Conservation (phyloP, 2,797 vertebrate genomes). For the Masticophis lateralis region DNA sequence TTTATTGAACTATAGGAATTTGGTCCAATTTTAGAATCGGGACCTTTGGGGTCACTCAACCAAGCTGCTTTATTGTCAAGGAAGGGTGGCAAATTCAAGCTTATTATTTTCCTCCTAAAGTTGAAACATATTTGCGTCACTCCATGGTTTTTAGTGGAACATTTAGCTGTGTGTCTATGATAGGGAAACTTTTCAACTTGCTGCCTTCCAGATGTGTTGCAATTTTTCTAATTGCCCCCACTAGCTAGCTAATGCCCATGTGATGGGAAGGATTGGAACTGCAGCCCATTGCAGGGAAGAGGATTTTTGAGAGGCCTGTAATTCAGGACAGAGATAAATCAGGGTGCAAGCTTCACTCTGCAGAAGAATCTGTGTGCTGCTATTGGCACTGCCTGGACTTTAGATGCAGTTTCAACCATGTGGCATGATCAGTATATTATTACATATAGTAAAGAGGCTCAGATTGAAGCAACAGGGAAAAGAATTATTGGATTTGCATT, state of each 20-base stretch:
- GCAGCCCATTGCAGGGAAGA: neutral
- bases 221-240: neutral
- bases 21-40: neutral
- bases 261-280: neutral
- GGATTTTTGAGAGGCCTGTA: neutral
- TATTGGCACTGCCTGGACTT: neutral
- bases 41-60: neutral
- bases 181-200: neutral
- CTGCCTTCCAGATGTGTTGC: neutral
- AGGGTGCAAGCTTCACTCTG: neutral
- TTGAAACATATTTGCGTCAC: neutral
- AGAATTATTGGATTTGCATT: neutral
- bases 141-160: neutral
- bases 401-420: neutral
- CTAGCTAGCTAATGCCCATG: neutral
- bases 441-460: neutral
- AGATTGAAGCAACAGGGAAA: neutral
- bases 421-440: neutral
- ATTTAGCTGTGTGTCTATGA: neutral
- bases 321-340: neutral
- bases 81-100: neutral
- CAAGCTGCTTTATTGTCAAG: neutral
- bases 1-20: neutral
- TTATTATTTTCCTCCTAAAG: neutral
- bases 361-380: neutral